These are phyloP conservation scores for Enoplosus armatus DNA, from an alignment of 2,797 vertebrate genomes.

Conservation along the genomic window DNA sequence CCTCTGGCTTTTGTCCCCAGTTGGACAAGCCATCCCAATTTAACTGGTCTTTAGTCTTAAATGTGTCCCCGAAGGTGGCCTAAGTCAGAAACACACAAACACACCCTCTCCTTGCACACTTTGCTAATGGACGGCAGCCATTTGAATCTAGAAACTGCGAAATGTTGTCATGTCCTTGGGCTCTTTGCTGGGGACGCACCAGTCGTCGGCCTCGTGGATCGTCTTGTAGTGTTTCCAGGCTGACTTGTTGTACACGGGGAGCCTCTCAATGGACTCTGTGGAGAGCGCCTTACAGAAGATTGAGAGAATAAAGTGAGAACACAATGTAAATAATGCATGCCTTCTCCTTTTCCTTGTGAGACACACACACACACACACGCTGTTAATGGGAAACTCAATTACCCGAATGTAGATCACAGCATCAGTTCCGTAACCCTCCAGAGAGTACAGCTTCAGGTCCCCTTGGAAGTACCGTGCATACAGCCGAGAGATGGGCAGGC, in stretches of 20 bases:
- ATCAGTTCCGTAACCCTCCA: slow-evolving; percentile 97
- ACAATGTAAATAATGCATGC: neutral
- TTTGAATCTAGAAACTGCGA: slow-evolving; percentile 87
- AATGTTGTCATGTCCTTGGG: slow-evolving; percentile 98
- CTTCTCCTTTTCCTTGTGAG: neutral
- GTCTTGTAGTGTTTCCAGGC: slow-evolving; percentile 97
- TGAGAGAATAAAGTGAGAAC: neutral
- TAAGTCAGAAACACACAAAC: no score
- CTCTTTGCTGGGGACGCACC: slow-evolving; percentile 97
- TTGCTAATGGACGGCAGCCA: neutral
- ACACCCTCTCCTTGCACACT: neutral
- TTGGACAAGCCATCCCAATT: no score
- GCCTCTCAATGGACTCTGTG: slow-evolving; percentile 95
- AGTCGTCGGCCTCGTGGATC: slow-evolving; percentile 95
- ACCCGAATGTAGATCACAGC: slow-evolving; percentile 97
- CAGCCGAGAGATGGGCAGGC: slow-evolving; percentile 96
- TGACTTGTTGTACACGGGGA: slow-evolving; percentile 98
- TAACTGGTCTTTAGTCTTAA: no score
- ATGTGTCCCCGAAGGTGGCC: no score
- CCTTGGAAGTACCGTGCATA: slow-evolving; percentile 99
- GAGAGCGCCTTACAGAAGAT: slow-evolving; percentile 89
- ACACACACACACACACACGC: neutral
- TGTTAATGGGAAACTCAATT: slow-evolving; percentile 37
- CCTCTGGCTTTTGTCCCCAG: no score
- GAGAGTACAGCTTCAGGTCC: slow-evolving; percentile 96